Conservation (phyloP, 2,888 invertebrate species). For the Drosophila falleni region DNA sequence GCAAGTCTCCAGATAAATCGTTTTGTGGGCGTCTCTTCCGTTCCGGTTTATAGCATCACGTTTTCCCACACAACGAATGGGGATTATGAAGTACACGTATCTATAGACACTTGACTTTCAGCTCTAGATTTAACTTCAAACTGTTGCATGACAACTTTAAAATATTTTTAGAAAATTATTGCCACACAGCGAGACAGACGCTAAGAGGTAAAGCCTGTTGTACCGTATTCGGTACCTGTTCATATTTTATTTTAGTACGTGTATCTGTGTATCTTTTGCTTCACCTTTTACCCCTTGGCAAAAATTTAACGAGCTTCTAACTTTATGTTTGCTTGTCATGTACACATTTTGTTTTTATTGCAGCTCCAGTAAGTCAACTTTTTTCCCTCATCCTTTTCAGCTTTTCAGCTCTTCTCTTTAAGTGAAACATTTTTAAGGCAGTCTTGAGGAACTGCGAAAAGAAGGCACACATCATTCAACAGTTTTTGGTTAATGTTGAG, state of each 20-base stretch:
- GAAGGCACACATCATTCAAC: slow-evolving; percentile 47
- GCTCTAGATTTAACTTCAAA: slow-evolving; percentile 18
- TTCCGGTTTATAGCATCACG: slow-evolving; percentile 59
- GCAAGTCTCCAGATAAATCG: slow-evolving; percentile 41
- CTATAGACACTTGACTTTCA: slow-evolving; percentile 20
- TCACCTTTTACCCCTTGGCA: slow-evolving; percentile 67
- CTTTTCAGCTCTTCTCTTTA: slow-evolving; percentile 48
- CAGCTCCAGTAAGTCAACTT: slow-evolving; percentile 28
- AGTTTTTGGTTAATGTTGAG: slow-evolving; percentile 68
- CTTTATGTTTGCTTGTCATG: slow-evolving; percentile 81
- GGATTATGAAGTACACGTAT: slow-evolving; percentile 58
- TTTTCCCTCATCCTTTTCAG: not conserved
- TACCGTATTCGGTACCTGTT: slow-evolving; percentile 26
- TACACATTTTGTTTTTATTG: slow-evolving; percentile 79
- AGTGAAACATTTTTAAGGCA: slow-evolving; percentile 79
- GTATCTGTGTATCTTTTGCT: slow-evolving; percentile 20
- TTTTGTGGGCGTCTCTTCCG: slow-evolving; percentile 29
- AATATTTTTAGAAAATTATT: slow-evolving; percentile 12
- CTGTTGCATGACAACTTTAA: slow-evolving; percentile 55
- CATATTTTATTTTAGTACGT: slow-evolving; percentile 28
- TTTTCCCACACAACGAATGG: slow-evolving; percentile 33
- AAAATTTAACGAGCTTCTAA: slow-evolving; percentile 78
- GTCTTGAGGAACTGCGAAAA: slow-evolving; percentile 20
- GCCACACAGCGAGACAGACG: slow-evolving; percentile 6
- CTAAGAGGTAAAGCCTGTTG: slow-evolving; percentile 66